Percentiles rank a stretch among this genome's conserved stretches.
phyloP scores from a whole-genome alignment of 1,140 invertebrate species.

The Ips typographus region DNA sequence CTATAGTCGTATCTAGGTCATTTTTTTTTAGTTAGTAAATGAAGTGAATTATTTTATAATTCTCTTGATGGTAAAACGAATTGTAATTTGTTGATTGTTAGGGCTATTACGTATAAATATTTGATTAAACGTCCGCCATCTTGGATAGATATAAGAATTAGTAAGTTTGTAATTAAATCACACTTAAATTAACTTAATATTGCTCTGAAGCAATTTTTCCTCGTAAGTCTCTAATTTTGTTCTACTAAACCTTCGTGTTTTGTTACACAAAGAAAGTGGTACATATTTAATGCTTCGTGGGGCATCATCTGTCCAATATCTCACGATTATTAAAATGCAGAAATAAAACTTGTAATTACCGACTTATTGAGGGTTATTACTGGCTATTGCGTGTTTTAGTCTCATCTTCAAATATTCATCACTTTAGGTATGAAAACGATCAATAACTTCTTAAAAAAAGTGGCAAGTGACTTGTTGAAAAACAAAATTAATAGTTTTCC shows the following conservation, averaged over 20 bases:
- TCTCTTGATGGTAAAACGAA: conserved; percentile 1
- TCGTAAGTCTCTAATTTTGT: neutral
- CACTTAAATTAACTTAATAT: neutral
- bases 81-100: neutral
- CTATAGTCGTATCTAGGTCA: conserved; percentile 21
- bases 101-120: neutral
- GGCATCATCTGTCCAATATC: conserved; percentile 15
- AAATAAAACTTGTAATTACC: conserved; percentile 21
- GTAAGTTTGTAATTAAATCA: neutral
- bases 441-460: no score
- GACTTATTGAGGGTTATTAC: conserved; percentile 17
- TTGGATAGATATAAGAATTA: neutral
- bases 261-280: conserved; percentile 8
- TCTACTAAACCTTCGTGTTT: conserved; percentile 15
- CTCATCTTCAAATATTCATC: conserved; percentile 19
- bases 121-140: neutral
- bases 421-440: neutral
- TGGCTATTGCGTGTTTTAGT: conserved; percentile 17
- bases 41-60: conserved; percentile 4
- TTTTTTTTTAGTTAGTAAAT: neutral
- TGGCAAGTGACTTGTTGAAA: no score
- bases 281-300: conserved; percentile 15
- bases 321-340: conserved; percentile 23
- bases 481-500: no score
- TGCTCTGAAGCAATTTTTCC: neutral